These are phyloP conservation scores for Pimephales promelas DNA, from an alignment of 2,113 vertebrate genomes.

Conservation along the genomic window DNA sequence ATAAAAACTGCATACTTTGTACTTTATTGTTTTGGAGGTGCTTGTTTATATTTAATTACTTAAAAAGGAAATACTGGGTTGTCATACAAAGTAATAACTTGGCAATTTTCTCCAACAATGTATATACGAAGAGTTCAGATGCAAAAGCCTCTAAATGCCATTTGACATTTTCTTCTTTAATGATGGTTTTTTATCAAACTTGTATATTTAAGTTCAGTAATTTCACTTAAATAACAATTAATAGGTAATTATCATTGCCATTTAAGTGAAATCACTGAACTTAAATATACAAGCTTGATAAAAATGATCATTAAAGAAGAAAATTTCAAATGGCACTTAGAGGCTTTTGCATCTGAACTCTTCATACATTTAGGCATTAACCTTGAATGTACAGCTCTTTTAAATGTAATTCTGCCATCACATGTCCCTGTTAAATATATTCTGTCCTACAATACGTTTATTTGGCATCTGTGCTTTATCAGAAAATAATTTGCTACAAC, in stretches of 20 bases:
- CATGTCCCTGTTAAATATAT: conserved; percentile 27
- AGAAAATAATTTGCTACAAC: neutral
- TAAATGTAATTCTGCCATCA: neutral
- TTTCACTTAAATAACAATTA: too few relatives aligned
- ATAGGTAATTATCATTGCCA: too few relatives aligned
- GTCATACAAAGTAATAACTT: neutral
- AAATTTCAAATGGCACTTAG: too few relatives aligned
- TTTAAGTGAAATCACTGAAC: too few relatives aligned
- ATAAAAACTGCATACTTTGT: conserved; percentile 35
- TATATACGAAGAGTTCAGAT: too few relatives aligned
- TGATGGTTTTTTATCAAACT: too few relatives aligned
- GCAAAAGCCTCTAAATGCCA: too few relatives aligned
- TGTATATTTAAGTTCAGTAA: too few relatives aligned
- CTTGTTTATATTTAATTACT: conserved; percentile 51
- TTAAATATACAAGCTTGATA: too few relatives aligned
- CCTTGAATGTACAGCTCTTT: neutral
- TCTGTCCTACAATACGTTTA: neutral
- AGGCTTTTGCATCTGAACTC: too few relatives aligned
- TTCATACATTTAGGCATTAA: conserved; percentile 23
- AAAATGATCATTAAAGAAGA: too few relatives aligned
- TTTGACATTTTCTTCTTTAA: too few relatives aligned
- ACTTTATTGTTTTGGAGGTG: conserved; percentile 28
- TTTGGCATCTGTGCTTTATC: neutral
- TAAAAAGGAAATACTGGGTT: neutral
- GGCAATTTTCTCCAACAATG: neutral